A percentile compares a stretch with the other conserved stretches of the same genome.
These are phyloP conservation scores for Stichodactyla mertensii DNA, from an alignment of 64 coral and sea anemone species.

Conservation along the genomic window DNA sequence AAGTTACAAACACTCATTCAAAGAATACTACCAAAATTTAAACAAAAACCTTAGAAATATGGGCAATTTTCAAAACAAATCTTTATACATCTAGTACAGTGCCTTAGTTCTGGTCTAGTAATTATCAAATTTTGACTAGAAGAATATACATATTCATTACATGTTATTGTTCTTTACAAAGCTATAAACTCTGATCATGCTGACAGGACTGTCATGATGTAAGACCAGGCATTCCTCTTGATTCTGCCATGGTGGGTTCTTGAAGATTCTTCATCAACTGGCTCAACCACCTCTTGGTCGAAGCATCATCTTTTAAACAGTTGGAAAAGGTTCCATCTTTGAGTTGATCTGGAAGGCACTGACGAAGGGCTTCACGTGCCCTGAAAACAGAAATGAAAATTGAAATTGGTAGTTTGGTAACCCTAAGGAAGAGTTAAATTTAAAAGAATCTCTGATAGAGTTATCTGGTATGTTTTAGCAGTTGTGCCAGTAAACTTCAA, in stretches of 20 bases:
- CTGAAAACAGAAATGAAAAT: slow-evolving; percentile 19
- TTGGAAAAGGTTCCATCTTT: slow-evolving; percentile 95
- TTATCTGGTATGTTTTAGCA: too few species aligned
- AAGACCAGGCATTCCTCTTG: slow-evolving; percentile 80
- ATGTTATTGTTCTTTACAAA: not conserved
- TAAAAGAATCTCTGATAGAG: too few species aligned
- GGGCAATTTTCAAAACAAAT: not conserved
- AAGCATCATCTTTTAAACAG: slow-evolving; percentile 97
- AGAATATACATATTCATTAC: not conserved
- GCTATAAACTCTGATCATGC: not conserved
- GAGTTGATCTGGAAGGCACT: slow-evolving; percentile 95
- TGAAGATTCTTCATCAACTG: slow-evolving; percentile 97
- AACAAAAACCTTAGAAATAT: not conserved
- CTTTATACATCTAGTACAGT: not conserved
- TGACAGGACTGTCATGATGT: not conserved
- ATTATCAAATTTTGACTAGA: not conserved
- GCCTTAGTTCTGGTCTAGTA: not conserved
- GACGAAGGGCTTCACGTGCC: slow-evolving; percentile 86
- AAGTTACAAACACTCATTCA: not conserved
- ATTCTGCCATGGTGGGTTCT: slow-evolving; percentile 76
- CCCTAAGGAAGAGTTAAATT: too few species aligned
- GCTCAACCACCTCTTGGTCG: slow-evolving; percentile 94
- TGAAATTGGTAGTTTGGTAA: too few species aligned
- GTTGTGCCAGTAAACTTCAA: too few species aligned
- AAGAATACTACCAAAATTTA: not conserved